phyloP scores from a whole-genome alignment of 2,888 invertebrate genomes.

The Marasmarcha lunaedactyla region DNA sequence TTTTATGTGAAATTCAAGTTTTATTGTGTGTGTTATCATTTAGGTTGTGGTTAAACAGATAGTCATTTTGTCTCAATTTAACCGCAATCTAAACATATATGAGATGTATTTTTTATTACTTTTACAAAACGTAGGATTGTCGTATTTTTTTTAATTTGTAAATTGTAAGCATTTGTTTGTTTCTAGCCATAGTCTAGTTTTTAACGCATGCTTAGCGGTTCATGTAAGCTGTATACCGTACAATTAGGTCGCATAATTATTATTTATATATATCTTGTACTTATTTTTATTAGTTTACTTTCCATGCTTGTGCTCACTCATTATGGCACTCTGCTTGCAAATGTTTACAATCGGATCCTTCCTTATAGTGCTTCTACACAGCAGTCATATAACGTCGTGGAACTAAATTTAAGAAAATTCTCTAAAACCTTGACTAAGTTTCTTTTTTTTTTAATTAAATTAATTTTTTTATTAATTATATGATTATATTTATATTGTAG shows the following conservation, averaged over 20 bases:
- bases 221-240: conserved; percentile 57
- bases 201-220: conserved; percentile 67
- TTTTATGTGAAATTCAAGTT: too few species aligned
- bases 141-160: conserved; percentile 45
- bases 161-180: conserved; percentile 72
- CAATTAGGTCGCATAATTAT: conserved; percentile 32
- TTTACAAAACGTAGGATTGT: conserved; percentile 25
- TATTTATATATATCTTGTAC: conserved; percentile 64
- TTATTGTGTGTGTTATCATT: conserved; percentile 25
- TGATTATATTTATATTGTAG: too few species aligned
- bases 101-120: conserved; percentile 23
- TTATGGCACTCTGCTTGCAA: conserved; percentile 62
- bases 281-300: conserved; percentile 56
- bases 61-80: not conserved
- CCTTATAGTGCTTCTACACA: conserved; percentile 27
- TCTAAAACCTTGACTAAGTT: too few species aligned
- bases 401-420: too few species aligned
- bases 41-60: too few species aligned
- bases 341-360: conserved; percentile 58
- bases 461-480: too few species aligned
- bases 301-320: conserved; percentile 49
- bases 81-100: conserved; percentile 19
- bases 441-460: too few species aligned
- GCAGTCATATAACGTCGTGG: too few species aligned
- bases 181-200: conserved; percentile 47